Evolutionary conservation across 2,797 vertebrate species (phyloP), one percentile per base, ranked within the genome.

Genomic region (Sebastes steindachneri): DNA sequence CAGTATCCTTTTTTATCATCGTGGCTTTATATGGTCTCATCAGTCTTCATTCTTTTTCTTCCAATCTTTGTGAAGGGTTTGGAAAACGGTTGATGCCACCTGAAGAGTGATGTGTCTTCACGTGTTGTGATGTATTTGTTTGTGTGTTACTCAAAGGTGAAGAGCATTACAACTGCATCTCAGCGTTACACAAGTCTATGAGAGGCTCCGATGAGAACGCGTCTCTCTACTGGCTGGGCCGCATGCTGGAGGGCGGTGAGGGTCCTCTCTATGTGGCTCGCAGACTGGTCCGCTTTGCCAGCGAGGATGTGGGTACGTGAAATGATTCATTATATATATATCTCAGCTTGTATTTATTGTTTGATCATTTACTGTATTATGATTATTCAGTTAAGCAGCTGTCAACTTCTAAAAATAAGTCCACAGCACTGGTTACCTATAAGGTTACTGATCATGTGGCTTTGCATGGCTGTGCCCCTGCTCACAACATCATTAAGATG

Each of bases 191-290:
- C 82, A 99, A 99, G 91, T 99, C 99, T 0, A 97, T 99, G 97
- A 96, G 99, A 78, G 98, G 98, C 85, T 99, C 98, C 0, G 96
- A 99, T 73, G 95, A 96, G 86, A 99, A 97, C 0, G 98, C 98
- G 15, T 97, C 98, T 54, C 97, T 99, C 73, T 99, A 99, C 93
- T 99, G 98, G 98, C 95, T 99, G 77, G 98, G 97, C 19, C 96
- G 98, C 81, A 99, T 99, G 98, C 97, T 99, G 26, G 98, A 99
- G 92, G 99, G 98, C 0, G 98, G 98, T 0, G 98, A 99, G 88
- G 96, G 99, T 80, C 99, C 98, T 0, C 95, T 99, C 19, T 99
- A 98, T 2, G 98, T 99, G 80, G 99, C 98, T 1, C 96, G 98
- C 80, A 95, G 98, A 68, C 95, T 99, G 74, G 96, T 99, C 80